A percentile compares a stretch with the other conserved stretches of the same genome.
Conservation (phyloP, 2,888 invertebrate species). For the Yponomeuta plumbellus region DNA sequence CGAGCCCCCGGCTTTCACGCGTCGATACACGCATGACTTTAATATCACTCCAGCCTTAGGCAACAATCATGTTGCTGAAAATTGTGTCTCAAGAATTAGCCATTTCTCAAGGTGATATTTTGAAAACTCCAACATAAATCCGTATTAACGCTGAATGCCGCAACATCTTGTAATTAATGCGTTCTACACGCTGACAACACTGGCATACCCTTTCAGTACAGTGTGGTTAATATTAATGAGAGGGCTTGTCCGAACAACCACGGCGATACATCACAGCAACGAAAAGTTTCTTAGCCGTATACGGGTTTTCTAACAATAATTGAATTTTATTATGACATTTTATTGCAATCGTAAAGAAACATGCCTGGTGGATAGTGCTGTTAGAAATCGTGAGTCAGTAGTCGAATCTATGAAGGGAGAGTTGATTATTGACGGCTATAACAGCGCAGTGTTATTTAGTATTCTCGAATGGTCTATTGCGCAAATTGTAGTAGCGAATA, state of each 20-base stretch:
- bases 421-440: not conserved
- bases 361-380: not conserved
- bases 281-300: not conserved
- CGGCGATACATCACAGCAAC: not conserved
- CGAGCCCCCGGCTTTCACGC: not conserved
- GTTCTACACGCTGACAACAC: not conserved
- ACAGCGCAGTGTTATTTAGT: not conserved
- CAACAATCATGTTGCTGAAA: not conserved
- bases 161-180: not conserved
- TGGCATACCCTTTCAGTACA: not conserved
- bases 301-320: slow-evolving; percentile 9
- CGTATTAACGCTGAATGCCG: not conserved
- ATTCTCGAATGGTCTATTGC: not conserved
- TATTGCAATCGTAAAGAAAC: slow-evolving; percentile 1
- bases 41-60: not conserved
- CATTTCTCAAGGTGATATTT: not conserved
- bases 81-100: not conserved
- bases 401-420: not conserved
- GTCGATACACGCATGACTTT: not conserved
- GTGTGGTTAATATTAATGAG: not conserved
- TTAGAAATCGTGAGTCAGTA: slow-evolving; percentile 1
- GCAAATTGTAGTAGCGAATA: slow-evolving; percentile 3
- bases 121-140: not conserved
- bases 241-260: not conserved
- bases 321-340: slow-evolving; percentile 14